Evolutionary conservation across 2,888 invertebrate genomes (phyloP), one percentile per base, ranked within the genome.

Genomic region (Hirudinaria manillensis): DNA sequence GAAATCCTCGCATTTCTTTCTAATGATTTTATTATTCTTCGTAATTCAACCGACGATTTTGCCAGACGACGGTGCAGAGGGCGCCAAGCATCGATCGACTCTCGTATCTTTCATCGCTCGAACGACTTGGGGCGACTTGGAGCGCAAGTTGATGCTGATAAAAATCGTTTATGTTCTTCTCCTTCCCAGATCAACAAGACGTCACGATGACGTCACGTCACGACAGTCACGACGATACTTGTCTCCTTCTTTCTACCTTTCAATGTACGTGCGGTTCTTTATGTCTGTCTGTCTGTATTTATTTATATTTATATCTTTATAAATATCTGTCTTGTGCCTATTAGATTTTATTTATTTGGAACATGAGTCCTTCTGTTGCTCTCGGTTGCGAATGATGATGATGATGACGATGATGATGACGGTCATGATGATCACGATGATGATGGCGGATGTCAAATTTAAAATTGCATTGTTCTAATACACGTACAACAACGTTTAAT

Each of bases 121-220:
- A 61, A 24, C 29, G 61, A 61, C 24, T 29, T 61, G 24, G n/a
- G 29, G 61, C 61, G n/a, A 61, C 13, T n/a, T 61, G 61, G 61
- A 61, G 24, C 29, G 19, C 61, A 61, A 27, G 53, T n/a, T 61
- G 61, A 61, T 61, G 29, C 61, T 24, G 24, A 61, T 61, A 24
- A 27, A 27, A 24, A 61, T 27, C 61, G 24, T 61, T 61, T 61
- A 61, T 61, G 29, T 29, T 61, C 29, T 61, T 61, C 61, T 61
- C 61, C 61, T 61, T 24, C 24, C 24, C 24, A 61, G 61, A 29
- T 61, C 61, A 61, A 61, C 61, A 10, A 61, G 61, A 61, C 61
- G n/a, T 61, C 61, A 61, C 4, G 7, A 71, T n/a, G n/a, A n/a
- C n/a, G n/a, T n/a, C n/a, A 61, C 61, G n/a, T 61, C 61, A 61